phyloP scores from a whole-genome alignment of 2,113 vertebrate genomes.

The Indicator indicator region DNA sequence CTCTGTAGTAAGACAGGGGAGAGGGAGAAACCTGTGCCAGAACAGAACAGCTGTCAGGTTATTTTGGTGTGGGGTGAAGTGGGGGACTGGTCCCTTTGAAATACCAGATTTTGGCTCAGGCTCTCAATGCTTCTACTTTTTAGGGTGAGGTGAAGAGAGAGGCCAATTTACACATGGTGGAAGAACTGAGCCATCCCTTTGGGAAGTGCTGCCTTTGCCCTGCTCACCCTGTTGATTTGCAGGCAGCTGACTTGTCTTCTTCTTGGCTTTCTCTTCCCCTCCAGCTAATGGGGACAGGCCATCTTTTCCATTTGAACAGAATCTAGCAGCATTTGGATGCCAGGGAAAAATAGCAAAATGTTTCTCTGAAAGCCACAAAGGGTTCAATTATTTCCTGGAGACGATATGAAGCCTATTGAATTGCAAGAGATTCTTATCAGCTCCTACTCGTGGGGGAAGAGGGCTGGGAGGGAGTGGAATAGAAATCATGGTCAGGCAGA shows the following conservation, averaged over 20 bases:
- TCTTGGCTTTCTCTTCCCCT: background rate
- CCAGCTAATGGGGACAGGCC: background rate
- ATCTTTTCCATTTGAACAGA: slow-evolving; percentile 46
- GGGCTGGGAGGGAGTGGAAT: slow-evolving; percentile 21
- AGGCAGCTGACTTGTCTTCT: slow-evolving; percentile 1
- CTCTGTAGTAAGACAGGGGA: background rate
- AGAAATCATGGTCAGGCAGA: slow-evolving; percentile 14
- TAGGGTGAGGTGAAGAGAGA: background rate
- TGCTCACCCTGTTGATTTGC: background rate
- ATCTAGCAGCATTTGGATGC: slow-evolving; percentile 33
- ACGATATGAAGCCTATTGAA: slow-evolving; percentile 59
- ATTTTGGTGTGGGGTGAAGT: background rate
- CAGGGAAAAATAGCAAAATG: slow-evolving; percentile 52
- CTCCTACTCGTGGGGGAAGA: slow-evolving; percentile 33
- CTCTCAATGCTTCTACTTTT: background rate
- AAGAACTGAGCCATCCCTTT: background rate
- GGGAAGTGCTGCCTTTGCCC: background rate
- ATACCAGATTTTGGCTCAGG: background rate
- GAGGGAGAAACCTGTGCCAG: background rate
- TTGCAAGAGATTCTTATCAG: slow-evolving; percentile 56
- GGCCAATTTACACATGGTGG: background rate
- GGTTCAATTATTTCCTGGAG: slow-evolving; percentile 56
- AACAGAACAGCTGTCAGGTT: background rate
- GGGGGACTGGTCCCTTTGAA: background rate
- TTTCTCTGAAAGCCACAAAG: slow-evolving; percentile 53